A percentile compares a stretch with the other conserved stretches of the same genome.
Conservation (phyloP, 2,888 invertebrate genomes). For the Tholera decimalis region DNA sequence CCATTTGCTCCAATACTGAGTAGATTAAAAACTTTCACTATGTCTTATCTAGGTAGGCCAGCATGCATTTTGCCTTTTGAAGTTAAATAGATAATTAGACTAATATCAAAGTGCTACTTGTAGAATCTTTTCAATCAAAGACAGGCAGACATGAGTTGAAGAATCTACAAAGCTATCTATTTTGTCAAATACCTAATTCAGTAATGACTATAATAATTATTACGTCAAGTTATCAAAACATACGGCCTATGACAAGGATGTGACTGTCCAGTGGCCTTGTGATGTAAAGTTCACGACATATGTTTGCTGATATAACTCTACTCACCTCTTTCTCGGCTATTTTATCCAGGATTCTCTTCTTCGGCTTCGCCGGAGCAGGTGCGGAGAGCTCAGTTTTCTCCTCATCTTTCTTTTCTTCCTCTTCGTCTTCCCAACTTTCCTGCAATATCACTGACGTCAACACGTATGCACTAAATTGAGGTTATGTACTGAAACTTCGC, state of each 20-base stretch:
- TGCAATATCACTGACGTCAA: conserved; percentile 89
- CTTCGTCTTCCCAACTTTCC: conserved; percentile 99
- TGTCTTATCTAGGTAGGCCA: not conserved
- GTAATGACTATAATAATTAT: not conserved
- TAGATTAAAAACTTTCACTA: conserved; percentile 37
- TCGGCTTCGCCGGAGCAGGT: conserved; percentile 92
- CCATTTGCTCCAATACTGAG: conserved; percentile 32
- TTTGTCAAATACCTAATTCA: not conserved
- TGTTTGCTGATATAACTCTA: conserved; percentile 48
- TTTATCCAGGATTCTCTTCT: conserved; percentile 95
- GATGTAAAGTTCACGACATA: conserved; percentile 48
- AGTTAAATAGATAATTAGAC: not conserved
- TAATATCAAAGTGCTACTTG: not conserved
- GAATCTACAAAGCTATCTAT: no score
- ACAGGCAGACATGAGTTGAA: not conserved
- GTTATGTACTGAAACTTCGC: conserved; percentile 76
- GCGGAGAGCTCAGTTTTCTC: conserved; percentile 92
- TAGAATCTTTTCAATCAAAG: not conserved
- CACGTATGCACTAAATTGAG: conserved; percentile 85
- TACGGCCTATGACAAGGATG: conserved; percentile 33
- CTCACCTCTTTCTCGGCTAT: conserved; percentile 97
- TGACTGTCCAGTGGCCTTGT: conserved; percentile 48
- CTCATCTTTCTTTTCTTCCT: conserved; percentile 95
- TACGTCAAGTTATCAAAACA: conserved; percentile 13
- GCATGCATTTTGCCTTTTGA: not conserved